These are phyloP conservation scores for Coranthus polyacanthus DNA, from an alignment of 2,797 vertebrate genomes.

Conservation along the genomic window DNA sequence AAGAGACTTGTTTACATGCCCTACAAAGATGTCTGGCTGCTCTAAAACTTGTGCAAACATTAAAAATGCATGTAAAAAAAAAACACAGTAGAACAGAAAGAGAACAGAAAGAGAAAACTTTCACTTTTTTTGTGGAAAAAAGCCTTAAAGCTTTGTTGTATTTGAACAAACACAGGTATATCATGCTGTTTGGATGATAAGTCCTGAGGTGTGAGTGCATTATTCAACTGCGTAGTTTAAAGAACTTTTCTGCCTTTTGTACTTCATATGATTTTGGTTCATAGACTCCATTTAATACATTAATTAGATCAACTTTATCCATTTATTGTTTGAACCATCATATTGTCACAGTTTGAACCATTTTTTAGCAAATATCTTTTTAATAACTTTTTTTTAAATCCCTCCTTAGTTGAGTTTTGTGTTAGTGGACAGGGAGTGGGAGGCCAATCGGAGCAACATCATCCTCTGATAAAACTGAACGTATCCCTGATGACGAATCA, in stretches of 20 bases:
- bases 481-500: slow-evolving; percentile 15
- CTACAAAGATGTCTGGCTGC: slow-evolving; percentile 9
- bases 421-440: slow-evolving; percentile 2
- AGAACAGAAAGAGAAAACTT: background rate
- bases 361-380: too few relatives aligned
- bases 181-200: background rate
- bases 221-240: background rate
- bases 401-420: background rate
- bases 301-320: background rate
- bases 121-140: background rate
- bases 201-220: background rate
- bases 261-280: background rate
- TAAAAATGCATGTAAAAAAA: slow-evolving; percentile 33
- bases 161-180: slow-evolving; percentile 3
- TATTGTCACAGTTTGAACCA: too few relatives aligned
- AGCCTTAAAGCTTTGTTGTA: slow-evolving; percentile 4
- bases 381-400: background rate
- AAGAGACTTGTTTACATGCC: slow-evolving; percentile 9
- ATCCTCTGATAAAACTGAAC: background rate
- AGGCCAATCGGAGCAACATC: too few relatives aligned
- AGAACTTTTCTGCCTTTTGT: background rate
- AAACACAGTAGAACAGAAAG: too few relatives aligned
- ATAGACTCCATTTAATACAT: background rate
- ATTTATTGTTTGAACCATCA: too few relatives aligned
- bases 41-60: slow-evolving; percentile 13